A percentile compares a stretch with the other conserved stretches of the same genome.
Evolutionary conservation across 2,888 invertebrate genomes (phyloP).

Genomic region (Brachylomia viminalis): DNA sequence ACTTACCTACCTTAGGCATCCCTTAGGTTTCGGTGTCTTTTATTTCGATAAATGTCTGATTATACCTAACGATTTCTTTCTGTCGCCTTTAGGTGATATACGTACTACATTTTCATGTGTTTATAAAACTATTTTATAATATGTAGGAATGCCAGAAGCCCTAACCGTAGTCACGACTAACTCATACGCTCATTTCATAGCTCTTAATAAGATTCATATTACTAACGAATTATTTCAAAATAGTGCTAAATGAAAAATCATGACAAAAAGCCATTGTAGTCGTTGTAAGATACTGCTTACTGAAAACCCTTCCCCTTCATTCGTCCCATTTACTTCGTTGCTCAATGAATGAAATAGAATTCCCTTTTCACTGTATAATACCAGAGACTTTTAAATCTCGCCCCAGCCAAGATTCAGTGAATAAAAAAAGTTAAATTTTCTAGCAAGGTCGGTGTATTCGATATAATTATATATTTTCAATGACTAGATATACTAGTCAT

Average conservation of each 20-base stretch:
- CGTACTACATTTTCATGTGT: background rate
- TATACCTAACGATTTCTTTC: background rate
- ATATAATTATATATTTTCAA: constrained; percentile 4
- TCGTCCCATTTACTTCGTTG: constrained; percentile 26
- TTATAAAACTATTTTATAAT: background rate
- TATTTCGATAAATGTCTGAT: background rate
- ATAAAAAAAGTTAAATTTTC: constrained; percentile 23
- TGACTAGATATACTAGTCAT: too few relatives aligned
- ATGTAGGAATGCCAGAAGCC: background rate
- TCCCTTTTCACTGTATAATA: constrained; percentile 29
- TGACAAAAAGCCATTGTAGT: constrained; percentile 3
- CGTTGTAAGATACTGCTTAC: constrained; percentile 1
- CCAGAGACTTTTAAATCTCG: constrained; percentile 31
- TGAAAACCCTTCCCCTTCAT: constrained; percentile 6
- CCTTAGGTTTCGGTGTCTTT: background rate
- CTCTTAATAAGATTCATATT: background rate
- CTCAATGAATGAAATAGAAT: constrained; percentile 39
- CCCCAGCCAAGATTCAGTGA: background rate
- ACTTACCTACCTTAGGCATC: too few relatives aligned
- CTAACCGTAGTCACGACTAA: background rate
- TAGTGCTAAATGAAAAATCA: background rate
- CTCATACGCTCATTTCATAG: background rate
- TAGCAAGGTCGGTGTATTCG: background rate
- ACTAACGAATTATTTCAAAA: background rate
- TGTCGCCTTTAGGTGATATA: background rate